Evolutionary conservation across 1,140 invertebrate species (phyloP), one percentile per base, ranked within the genome.

Genomic region (Aricia agestis): DNA sequence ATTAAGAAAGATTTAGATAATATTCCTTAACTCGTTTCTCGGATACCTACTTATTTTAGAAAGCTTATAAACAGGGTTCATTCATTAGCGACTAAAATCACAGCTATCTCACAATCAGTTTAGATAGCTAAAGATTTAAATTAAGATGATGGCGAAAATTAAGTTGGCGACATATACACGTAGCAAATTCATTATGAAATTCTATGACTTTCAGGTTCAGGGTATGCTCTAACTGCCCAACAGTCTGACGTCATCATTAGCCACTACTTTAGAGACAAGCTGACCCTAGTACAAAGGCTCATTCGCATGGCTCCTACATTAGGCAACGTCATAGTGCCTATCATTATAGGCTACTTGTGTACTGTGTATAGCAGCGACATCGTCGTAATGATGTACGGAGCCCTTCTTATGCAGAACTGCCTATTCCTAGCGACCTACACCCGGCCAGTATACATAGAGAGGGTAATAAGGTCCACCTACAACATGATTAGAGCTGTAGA

Each of bases 181-280:
- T 36, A 4, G 36, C 2, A 36, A 36, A 36, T 36, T 36, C 36
- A 36, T 36, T 5, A 36, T 36, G 25, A 36, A 36, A 36, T 36
- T 36, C 9, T 36, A 36, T 6, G 36, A 36, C 5, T 63, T 67
- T 9, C 68, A 92, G 92, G 92, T 71, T 73, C 80, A 17, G 92
- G 92, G 5, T 84, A 84, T 65, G 90, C 91, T 11, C 72, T 92
- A 52, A 92, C 92, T 3, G 87, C 85, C 6, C 89, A 92, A 65
- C 92, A 92, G 72, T 86, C 90, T 18, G 91, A 92, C 52, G 82
- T 92, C 5, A 88, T 92, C 18, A 81, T 92, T n/a, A 89, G 84
- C 0, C 90, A 91, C 66, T 92, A 90, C 79, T 92, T 92, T 76
- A 79, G 86, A 59, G 89, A 89, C 15, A 92, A 90, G 66, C 76